A percentile compares a stretch with the other conserved stretches of the same genome.
phyloP scores from a whole-genome alignment of 2,113 vertebrate species.

The Protobothrops mucrosquamatus region DNA sequence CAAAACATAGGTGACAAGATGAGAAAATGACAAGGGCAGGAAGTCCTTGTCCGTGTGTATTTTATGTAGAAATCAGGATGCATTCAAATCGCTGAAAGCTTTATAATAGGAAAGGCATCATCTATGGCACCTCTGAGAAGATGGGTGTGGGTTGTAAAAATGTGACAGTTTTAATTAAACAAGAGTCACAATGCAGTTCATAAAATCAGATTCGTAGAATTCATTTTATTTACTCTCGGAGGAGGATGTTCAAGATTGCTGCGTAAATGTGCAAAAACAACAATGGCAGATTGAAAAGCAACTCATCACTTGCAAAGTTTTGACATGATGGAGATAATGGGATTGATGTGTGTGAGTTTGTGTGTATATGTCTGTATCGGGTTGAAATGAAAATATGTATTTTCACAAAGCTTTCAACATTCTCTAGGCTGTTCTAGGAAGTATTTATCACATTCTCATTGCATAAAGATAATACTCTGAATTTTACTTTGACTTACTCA shows the following conservation, averaged over 20 bases:
- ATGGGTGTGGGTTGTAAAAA: not conserved
- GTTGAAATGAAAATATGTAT: not conserved
- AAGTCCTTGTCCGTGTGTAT: not conserved
- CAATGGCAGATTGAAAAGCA: not conserved
- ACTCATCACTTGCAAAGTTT: not conserved
- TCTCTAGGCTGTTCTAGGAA: not conserved
- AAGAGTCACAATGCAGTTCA: not conserved
- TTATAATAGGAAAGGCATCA: not conserved
- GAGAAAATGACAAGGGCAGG: not conserved
- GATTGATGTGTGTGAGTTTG: not conserved
- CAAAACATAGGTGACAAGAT: not conserved
- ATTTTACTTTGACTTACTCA: not conserved
- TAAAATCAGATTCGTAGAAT: not conserved
- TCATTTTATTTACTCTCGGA: not conserved
- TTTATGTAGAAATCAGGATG: not conserved
- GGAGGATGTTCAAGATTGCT: not conserved
- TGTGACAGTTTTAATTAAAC: not conserved
- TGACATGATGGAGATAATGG: not conserved
- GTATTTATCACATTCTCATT: conserved; percentile 7
- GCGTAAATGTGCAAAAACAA: not conserved
- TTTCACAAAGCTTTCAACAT: not conserved
- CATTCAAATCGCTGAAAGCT: not conserved
- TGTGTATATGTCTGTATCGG: not conserved
- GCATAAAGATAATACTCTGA: not conserved
- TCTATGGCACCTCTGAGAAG: not conserved